These are phyloP conservation scores for Probosciger aterrimus DNA, from an alignment of 2,113 vertebrate species.

Conservation along the genomic window DNA sequence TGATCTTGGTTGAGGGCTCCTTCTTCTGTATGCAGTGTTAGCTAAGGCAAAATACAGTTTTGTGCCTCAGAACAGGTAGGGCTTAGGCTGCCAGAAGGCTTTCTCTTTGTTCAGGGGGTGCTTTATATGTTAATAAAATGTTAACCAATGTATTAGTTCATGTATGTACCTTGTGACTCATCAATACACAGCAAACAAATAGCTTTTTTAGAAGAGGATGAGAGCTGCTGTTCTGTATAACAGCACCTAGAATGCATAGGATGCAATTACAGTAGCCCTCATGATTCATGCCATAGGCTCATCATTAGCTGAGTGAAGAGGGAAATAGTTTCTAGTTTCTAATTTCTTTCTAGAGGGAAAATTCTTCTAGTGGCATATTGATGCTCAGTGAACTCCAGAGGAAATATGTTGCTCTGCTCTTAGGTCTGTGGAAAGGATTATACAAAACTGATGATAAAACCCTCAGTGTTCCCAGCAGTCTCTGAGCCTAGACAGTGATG, in stretches of 20 bases:
- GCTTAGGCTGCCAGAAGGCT: not conserved
- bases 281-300: not conserved
- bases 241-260: not conserved
- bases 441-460: not conserved
- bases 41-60: not conserved
- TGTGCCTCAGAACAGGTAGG: not conserved
- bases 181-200: not conserved
- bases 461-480: not conserved
- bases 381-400: not conserved
- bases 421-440: not conserved
- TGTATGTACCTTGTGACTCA: not conserved
- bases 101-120: not conserved
- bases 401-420: not conserved
- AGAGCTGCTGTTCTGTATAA: not conserved
- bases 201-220: not conserved
- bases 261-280: not conserved
- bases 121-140: not conserved
- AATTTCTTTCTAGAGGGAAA: too few relatives aligned
- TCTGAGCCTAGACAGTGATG: not conserved
- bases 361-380: not conserved
- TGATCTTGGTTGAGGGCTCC: not conserved
- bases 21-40: not conserved
- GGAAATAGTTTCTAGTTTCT: too few relatives aligned
- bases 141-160: not conserved
- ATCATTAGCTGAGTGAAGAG: not conserved